Evolutionary conservation across 2,888 invertebrate species (phyloP), one percentile per base, ranked within the genome.

Genomic region (Leptinotarsa peninsularis): DNA sequence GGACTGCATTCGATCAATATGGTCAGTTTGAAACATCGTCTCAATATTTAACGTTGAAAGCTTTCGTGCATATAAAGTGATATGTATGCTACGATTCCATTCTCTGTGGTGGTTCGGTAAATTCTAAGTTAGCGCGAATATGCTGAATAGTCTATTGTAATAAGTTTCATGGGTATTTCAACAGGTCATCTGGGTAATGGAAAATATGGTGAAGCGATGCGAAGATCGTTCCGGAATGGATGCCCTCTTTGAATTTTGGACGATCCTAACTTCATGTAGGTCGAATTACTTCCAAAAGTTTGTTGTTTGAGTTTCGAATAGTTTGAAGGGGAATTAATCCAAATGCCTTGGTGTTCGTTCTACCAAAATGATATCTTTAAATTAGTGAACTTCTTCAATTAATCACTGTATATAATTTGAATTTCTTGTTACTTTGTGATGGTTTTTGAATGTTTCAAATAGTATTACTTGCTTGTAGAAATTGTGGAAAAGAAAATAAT

Each of bases 51-150:
- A 63, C n/a, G 63, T 4, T 63, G 63, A n/a, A 58, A 58, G 10
- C 58, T 21, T 23, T 49, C 58, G n/a, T 33, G 69, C 33, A 49
- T 43, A 56, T 69, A 69, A 69, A 4, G 56, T 52, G 68, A 52
- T 49, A 68, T 52, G 54, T 68, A 15, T 43, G 69, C 56, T 69
- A 18, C n/a, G 56, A 18, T 56, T 69, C 56, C 69, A 69, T 69
- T 69, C 58, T 49, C 14, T 49, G 15, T 70, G 49, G 58, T 63
- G n/a, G 43, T 63, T 43, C 33, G 33, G 33, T 63, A 7, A 63
- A 63, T 63, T 63, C 33, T 63, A 33, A 33, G 33, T 43, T 63
- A 43, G 63, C 63, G 33, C 63, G 63, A 63, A 63, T 63, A 63
- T 63, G 63, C 63, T 63, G 63, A 63, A 63, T 43, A n/a, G 63